Evolutionary conservation across 1,140 invertebrate genomes (phyloP).

Genomic region (Monomorium pharaonis): DNA sequence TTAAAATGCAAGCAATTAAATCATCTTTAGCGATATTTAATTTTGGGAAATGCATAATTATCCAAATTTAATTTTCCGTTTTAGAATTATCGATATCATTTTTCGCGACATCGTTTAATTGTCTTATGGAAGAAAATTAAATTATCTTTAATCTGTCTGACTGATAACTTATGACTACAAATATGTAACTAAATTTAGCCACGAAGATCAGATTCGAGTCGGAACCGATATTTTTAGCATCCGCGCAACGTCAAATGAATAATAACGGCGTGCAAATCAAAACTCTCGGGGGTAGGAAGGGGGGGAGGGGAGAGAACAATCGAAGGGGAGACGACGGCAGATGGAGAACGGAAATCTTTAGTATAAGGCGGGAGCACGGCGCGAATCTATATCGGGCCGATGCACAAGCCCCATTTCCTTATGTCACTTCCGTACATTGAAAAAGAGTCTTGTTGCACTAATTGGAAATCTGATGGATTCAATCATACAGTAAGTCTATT

Average conservation of each 20-base stretch:
- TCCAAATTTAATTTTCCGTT: neutral
- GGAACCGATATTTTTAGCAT: neutral
- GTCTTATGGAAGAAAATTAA: neutral
- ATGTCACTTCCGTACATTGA: no score
- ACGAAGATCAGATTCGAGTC: neutral
- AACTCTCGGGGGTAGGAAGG: no score
- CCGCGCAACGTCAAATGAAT: neutral
- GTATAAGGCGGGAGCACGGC: neutral
- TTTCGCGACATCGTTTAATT: no score
- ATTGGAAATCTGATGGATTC: no score
- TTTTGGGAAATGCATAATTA: neutral
- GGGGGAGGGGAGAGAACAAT: neutral
- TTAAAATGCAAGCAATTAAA: neutral
- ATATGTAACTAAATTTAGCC: neutral
- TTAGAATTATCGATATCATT: neutral
- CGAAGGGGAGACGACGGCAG: neutral
- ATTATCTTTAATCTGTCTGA: neutral
- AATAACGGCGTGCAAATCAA: conserved; percentile 11
- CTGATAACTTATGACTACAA: neutral
- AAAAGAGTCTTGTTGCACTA: no score
- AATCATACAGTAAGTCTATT: no score
- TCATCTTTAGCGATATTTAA: neutral
- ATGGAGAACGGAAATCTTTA: conserved; percentile 5
- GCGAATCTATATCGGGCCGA: conserved; percentile 35
- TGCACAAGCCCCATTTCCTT: no score